These are phyloP conservation scores for Synergus japonicus DNA, from an alignment of 2,888 invertebrate species.

Conservation along the genomic window DNA sequence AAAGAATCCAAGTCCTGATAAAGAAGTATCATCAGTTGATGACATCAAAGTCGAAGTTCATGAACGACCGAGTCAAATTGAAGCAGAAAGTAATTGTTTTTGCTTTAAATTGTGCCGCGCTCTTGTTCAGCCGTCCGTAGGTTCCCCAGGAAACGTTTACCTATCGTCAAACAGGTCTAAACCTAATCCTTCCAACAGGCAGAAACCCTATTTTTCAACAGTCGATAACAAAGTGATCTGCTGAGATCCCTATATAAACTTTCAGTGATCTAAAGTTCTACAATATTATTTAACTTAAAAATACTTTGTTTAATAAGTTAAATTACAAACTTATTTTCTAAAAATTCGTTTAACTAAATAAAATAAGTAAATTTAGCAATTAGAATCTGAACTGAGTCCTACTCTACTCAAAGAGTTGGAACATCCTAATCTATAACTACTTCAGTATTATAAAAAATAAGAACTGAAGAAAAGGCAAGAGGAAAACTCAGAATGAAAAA, in stretches of 20 bases:
- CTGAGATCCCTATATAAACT: not conserved
- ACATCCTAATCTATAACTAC: not conserved
- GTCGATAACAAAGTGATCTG: constrained; percentile 41
- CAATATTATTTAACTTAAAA: not conserved
- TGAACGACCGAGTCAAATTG: constrained; percentile 21
- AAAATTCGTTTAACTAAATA: too few relatives aligned
- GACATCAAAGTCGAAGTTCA: constrained; percentile 19
- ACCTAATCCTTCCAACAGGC: constrained; percentile 7
- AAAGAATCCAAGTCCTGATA: not conserved
- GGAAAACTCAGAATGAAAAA: constrained; percentile 39
- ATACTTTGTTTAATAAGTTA: not conserved
- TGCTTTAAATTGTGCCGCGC: constrained; percentile 63
- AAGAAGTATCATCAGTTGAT: constrained; percentile 4
- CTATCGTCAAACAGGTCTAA: constrained; percentile 39
- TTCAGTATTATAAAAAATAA: constrained; percentile 5
- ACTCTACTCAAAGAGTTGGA: not conserved
- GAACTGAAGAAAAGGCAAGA: constrained; percentile 20
- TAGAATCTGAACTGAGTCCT: not conserved
- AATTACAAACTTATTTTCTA: not conserved
- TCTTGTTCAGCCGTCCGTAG: constrained; percentile 49
- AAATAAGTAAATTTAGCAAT: not conserved
- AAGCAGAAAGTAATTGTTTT: constrained; percentile 56
- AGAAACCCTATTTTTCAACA: constrained; percentile 6
- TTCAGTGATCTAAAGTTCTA: not conserved
- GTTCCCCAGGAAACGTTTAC: constrained; percentile 40